Evolutionary conservation across 2,113 vertebrate species (phyloP), one percentile per base, ranked within the genome.

Genomic region (Ammodytes dubius): DNA sequence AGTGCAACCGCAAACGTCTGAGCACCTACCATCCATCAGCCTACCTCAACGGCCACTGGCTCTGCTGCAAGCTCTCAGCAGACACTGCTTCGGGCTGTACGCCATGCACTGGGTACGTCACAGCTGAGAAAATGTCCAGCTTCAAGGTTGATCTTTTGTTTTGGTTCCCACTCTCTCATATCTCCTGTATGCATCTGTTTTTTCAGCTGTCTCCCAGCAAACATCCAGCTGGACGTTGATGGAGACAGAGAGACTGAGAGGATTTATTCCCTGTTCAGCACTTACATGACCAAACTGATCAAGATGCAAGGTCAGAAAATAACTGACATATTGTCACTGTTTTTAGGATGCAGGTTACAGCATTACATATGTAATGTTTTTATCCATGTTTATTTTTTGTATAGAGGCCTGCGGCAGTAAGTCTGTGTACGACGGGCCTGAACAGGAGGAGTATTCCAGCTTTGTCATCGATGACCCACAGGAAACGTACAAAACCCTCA

Each of bases 371-470:
- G 27, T 27, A 27, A 27, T 27, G 27, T 27, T 27, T 27, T 27
- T 57, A 49, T 27, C 39, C 8, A 5, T 67, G 9, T 71, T 46
- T 42, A 12, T 47, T 7, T 40, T 35, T 46, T 46, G 13, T 45
- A 27, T 94, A 99, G 98, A 99, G 97, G 98, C 97, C 65, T 99
- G 98, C 43, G 98, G 98, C 80, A 99, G 98, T 83, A 98, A 96
- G 88, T 98, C 97, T 0, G 98, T 99, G 59, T 99, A 99, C 0
- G 97, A 97, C 10, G 98, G 98, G 2, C 97, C 98, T 0, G 98
- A 99, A 75, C 97, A 97, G 82, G 98, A 99, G 80, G 98, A 99
- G 60, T 98, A 98, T 89, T 97, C 97, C 40, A 96, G 94, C 0
- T 99, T 99, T 57, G 80, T 99, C 87, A 99, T 99, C 11, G 98